Conservation (phyloP, 1,140 invertebrate genomes). For the Drosophila carrolli region DNA sequence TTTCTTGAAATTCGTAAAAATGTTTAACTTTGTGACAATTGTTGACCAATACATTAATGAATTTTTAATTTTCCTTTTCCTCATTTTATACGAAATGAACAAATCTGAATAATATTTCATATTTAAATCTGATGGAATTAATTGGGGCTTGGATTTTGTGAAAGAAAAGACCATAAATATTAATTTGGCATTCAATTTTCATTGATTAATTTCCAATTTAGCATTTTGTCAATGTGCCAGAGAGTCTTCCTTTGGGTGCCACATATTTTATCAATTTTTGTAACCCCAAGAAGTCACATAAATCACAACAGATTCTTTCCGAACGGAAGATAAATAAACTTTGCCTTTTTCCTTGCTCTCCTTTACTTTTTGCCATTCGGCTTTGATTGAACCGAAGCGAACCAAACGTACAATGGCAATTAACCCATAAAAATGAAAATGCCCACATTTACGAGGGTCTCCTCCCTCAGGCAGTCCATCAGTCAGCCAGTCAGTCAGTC, state of each 20-base stretch:
- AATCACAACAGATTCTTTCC: conserved; percentile 49
- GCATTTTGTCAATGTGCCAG: conserved; percentile 68
- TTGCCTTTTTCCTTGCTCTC: conserved; percentile 6
- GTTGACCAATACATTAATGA: conserved; percentile 13
- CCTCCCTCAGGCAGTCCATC: conserved; percentile 26
- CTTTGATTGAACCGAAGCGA: conserved; percentile 59
- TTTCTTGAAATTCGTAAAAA: conserved; percentile 38
- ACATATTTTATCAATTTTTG: conserved; percentile 26
- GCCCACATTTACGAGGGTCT: conserved; percentile 65
- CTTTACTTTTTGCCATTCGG: conserved; percentile 59
- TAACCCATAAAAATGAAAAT: conserved; percentile 81
- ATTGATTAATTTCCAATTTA: conserved; percentile 69
- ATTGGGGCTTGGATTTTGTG: conserved; percentile 43
- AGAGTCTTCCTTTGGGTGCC: conserved; percentile 10
- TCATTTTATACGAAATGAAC: conserved; percentile 18
- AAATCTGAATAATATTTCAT: conserved; percentile 40
- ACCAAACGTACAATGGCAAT: conserved; percentile 70
- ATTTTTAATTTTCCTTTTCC: conserved; percentile 18
- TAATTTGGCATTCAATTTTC: conserved; percentile 66
- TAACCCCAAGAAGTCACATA: conserved; percentile 54
- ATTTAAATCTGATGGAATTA: conserved; percentile 61
- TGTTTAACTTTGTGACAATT: conserved; percentile 21
- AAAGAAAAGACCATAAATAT: conserved; percentile 66
- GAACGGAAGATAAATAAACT: conserved; percentile 57
- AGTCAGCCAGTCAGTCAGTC: conserved; percentile 36